Evolutionary conservation across 2,888 invertebrate species (phyloP), one percentile per base, ranked within the genome.

Genomic region (Pterostichus madidus): DNA sequence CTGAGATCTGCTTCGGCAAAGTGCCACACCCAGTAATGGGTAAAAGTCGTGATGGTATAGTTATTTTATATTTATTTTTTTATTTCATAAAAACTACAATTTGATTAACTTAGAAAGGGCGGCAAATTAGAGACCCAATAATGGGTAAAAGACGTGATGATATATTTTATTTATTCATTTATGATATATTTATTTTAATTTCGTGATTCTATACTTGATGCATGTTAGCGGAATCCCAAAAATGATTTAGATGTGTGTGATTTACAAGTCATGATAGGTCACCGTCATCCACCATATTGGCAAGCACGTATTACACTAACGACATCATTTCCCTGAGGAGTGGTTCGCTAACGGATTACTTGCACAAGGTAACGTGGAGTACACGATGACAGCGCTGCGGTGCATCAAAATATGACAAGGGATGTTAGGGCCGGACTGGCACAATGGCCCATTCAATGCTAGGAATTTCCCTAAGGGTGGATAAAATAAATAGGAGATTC

Each of bases 391-490:
- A 1, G 8, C 8, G 39, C 39, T 35, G 13, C n/a, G 68, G 44
- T 73, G 73, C 46, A 73, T 73, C 73, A 73, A 73, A 73, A 73
- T 73, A 73, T 73, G 73, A 73, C 73, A 73, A 46, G 73, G 59
- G 24, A 15, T 6, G 11, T 15, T 17, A 44, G 49, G 24, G 15
- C 24, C 8, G 73, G 49, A 46, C 39, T 73, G n/a, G 46, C 24
- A 7, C 15, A 73, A 46, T 17, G 24, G 15, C 46, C 15, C 46
- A 73, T 73, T 59, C 3, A 5, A 39, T 59, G 3, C 17, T 4
- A 17, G 24, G 6, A 59, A 59, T 13, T 24, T 59, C 31, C 59
- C 59, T 31, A 5, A 15, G 11, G 59, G 59, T 13, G 2, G 31
- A 24, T 59, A 59, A 24, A 59, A 24, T 59, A 24, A 59, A 59